A percentile compares a stretch with the other conserved stretches of the same genome.
Evolutionary conservation across 2,888 invertebrate species (phyloP).

Genomic region (Ryuthela nishihirai): DNA sequence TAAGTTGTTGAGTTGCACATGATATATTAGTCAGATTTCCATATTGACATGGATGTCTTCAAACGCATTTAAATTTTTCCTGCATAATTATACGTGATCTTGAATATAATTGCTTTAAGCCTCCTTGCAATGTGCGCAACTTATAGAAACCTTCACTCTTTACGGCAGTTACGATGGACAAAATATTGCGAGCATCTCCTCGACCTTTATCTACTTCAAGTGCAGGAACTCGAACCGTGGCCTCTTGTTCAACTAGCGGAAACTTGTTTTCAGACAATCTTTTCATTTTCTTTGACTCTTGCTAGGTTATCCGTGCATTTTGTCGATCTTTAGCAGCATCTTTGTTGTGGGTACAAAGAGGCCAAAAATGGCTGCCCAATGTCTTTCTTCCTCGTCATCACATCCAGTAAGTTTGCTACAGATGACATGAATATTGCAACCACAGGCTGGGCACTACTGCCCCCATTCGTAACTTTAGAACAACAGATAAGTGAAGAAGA

Average conservation of each 20-base stretch:
- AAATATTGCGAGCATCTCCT: not conserved
- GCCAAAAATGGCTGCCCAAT: no score
- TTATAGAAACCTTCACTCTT: conserved; percentile 3
- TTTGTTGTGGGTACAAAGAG: not conserved
- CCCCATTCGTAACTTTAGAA: no score
- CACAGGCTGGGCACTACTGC: not conserved
- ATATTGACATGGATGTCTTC: conserved; percentile 1
- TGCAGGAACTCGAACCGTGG: not conserved
- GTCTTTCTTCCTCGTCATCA: not conserved
- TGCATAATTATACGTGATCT: not conserved
- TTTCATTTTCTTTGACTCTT: not conserved
- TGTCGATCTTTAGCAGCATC: not conserved
- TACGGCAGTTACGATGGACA: conserved; percentile 1
- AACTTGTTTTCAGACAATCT: no score
- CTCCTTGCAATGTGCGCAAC: not conserved
- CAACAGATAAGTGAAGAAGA: no score
- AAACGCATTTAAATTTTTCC: conserved; percentile 1
- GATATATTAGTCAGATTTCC: not conserved
- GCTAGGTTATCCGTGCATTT: not conserved
- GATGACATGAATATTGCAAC: not conserved
- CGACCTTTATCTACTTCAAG: no score
- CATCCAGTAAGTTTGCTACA: not conserved
- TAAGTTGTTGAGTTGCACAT: not conserved
- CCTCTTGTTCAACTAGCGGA: no score
- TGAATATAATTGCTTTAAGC: conserved; percentile 3